Evolutionary conservation across 2,797 vertebrate genomes (phyloP), one percentile per base, ranked within the genome.

Genomic region (Passerculus sandwichensis): DNA sequence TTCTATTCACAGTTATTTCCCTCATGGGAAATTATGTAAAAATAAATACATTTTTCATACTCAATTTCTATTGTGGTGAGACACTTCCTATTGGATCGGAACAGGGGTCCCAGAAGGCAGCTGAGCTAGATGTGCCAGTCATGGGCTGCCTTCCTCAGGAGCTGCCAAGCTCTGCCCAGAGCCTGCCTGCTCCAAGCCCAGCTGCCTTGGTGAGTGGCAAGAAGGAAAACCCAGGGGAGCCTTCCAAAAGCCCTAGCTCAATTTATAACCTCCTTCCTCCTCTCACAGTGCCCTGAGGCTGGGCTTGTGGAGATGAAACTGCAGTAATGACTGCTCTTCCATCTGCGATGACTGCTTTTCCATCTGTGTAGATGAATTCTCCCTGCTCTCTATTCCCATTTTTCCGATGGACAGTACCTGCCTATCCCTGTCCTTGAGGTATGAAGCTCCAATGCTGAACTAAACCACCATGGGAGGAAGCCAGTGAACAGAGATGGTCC

Each of bases 11-110:
- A 69, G 65, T 85, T 88, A 80, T 88, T 89, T 88, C 77, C 62
- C 91, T 78, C 73, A 40, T 75, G 88, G 94, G 94, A 95, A 88
- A 88, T 69, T 54, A 85, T 57, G n/a, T 89, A 74, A 91, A 94
- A 94, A 91, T 69, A 96, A 96, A 88, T 96, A 65, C 1, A 65
- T 92, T 92, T 94, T 95, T 83, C 53, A 69, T 69, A 19, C 8
- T 67, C 38, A 10, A 1, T n/a, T 34, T 69, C 76, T 91, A 10
- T 29, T 85, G 69, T 78, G 65, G 32, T 72, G 38, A 79, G 56
- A 69, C 40, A 60, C 74, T 95, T 96, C 89, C 89, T 92, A 85
- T 40, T 4, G 25, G 48, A 66, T 54, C 45, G 76, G 56, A 79
- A 67, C 23, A 50, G 34, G 27, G 69, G 75, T 85, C 69, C 61